Percentiles rank a stretch among this genome's conserved stretches.
phyloP scores from a whole-genome alignment of 2,888 invertebrate species.

The Coenonympha arcania region DNA sequence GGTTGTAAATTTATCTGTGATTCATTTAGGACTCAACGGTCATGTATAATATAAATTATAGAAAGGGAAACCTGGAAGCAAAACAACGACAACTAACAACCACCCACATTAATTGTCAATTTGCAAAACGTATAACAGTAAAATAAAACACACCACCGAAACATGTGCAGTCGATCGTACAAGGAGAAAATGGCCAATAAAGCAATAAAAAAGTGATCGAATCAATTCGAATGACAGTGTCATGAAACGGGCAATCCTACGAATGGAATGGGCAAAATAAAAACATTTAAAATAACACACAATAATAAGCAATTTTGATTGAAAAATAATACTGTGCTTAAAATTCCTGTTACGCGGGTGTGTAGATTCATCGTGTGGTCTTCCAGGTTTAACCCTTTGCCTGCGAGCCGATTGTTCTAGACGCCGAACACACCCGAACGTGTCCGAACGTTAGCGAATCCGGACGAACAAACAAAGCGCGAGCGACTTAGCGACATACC shows the following conservation, averaged over 20 bases:
- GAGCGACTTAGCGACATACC: slow-evolving; percentile 75
- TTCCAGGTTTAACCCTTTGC: slow-evolving; percentile 69
- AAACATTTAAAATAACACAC: slow-evolving; percentile 60
- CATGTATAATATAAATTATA: slow-evolving; percentile 38
- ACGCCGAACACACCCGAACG: slow-evolving; percentile 61
- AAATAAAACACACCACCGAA: slow-evolving; percentile 63
- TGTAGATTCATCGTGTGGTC: slow-evolving; percentile 67
- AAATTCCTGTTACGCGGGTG: slow-evolving; percentile 69
- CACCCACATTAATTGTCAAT: slow-evolving; percentile 58
- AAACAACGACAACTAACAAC: slow-evolving; percentile 69
- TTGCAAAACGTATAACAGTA: slow-evolving; percentile 47
- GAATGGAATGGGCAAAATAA: slow-evolving; percentile 36
- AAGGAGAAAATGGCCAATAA: slow-evolving; percentile 51
- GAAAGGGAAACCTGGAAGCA: slow-evolving; percentile 72
- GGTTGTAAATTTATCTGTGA: slow-evolving; percentile 73
- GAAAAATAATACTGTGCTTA: slow-evolving; percentile 62
- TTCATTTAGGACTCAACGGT: slow-evolving; percentile 36
- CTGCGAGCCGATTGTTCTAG: slow-evolving; percentile 51
- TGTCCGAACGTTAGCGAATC: slow-evolving; percentile 64
- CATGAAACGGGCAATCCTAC: slow-evolving; percentile 45
- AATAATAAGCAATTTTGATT: slow-evolving; percentile 70
- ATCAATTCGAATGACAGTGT: slow-evolving; percentile 47
- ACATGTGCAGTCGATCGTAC: slow-evolving; percentile 54
- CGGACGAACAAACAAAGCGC: slow-evolving; percentile 67
- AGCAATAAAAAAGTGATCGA: slow-evolving; percentile 51